Percentiles rank a stretch among this genome's conserved stretches.
Evolutionary conservation across 1,140 invertebrate species (phyloP).

Genomic region (Oscheius sp.): DNA sequence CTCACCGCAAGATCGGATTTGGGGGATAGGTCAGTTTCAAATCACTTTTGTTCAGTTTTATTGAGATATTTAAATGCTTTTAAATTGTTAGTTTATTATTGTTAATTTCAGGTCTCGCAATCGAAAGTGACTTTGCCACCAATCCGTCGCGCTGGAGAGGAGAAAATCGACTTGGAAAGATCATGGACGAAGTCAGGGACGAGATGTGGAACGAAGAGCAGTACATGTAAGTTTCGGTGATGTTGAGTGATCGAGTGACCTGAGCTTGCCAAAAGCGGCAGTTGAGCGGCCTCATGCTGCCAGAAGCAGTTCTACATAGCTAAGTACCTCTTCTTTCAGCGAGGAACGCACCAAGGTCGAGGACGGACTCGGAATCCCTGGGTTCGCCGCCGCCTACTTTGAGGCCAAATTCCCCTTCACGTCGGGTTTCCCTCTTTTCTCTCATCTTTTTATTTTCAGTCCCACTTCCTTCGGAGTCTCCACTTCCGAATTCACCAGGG

Average conservation of each 20-base stretch:
- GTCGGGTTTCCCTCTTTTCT: no score
- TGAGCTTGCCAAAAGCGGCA: no score
- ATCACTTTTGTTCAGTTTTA: neutral
- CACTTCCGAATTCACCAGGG: no score
- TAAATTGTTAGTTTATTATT: neutral
- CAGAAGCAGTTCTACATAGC: no score
- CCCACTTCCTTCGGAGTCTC: no score
- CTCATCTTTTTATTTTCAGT: no score
- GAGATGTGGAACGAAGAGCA: neutral
- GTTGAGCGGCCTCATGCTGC: no score
- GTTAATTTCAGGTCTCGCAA: neutral
- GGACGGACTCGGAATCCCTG: neutral
- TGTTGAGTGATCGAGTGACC: no score
- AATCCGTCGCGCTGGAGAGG: constrained; percentile 13
- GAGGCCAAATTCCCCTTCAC: neutral
- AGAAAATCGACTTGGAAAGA: constrained; percentile 10
- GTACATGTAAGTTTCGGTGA: neutral
- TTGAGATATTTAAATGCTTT: neutral
- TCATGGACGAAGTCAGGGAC: constrained; percentile 14
- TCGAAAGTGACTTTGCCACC: neutral
- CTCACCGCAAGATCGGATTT: constrained; percentile 12
- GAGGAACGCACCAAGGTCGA: neutral
- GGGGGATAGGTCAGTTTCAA: constrained; percentile 16
- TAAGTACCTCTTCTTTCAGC: no score
- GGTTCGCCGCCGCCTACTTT: neutral